phyloP scores from a whole-genome alignment of 2,797 vertebrate species.

The Enteromius unitaeniatus region DNA sequence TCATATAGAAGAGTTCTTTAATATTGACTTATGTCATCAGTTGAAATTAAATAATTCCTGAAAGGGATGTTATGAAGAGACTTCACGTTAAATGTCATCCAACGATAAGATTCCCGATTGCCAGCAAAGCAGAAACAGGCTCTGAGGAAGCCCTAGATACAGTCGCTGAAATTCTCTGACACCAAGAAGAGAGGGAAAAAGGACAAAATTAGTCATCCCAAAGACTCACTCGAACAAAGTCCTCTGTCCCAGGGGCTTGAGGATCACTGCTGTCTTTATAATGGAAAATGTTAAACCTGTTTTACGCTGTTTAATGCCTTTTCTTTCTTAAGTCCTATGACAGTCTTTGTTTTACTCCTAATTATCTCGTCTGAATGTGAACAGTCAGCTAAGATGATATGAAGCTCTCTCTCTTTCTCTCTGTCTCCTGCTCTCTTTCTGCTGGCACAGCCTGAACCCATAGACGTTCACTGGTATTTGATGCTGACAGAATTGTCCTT shows the following conservation, averaged over 20 bases:
- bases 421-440: slow-evolving; percentile 10
- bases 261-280: slow-evolving; percentile 71
- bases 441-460: slow-evolving; percentile 59
- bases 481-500: slow-evolving; percentile 70
- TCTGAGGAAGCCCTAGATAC: slow-evolving; percentile 40
- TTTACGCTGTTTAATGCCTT: slow-evolving; percentile 71
- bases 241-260: slow-evolving; percentile 59
- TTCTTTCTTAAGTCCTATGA: slow-evolving; percentile 64
- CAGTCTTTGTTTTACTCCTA: slow-evolving; percentile 74
- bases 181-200: slow-evolving; percentile 41
- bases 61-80: neutral
- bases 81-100: neutral
- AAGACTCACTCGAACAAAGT: slow-evolving; percentile 64
- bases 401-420: slow-evolving; percentile 61
- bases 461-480: slow-evolving; percentile 72
- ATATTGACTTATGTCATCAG: neutral
- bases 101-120: neutral
- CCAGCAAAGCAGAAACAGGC: slow-evolving; percentile 40
- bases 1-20: neutral
- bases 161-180: slow-evolving; percentile 38
- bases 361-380: slow-evolving; percentile 72
- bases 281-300: slow-evolving; percentile 76
- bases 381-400: slow-evolving; percentile 66
- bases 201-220: slow-evolving; percentile 58
- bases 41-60: neutral